Percentiles rank a stretch among this genome's conserved stretches.
phyloP scores from a whole-genome alignment of 2,797 vertebrate genomes.

The Hafferia zeledoni region DNA sequence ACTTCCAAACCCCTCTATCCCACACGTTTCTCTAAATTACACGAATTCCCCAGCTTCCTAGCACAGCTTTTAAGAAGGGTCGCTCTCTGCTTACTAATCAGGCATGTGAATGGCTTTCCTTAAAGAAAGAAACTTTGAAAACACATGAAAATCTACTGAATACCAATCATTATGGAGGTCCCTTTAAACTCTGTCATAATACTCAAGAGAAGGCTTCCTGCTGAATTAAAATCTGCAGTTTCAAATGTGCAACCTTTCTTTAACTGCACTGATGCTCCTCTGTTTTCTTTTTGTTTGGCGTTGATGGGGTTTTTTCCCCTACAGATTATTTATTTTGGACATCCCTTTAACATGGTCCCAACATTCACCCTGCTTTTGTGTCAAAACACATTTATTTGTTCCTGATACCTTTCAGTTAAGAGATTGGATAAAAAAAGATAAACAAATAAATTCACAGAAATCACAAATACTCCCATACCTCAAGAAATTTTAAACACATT shows the following conservation, averaged over 20 bases:
- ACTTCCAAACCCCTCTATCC: conserved; percentile 44
- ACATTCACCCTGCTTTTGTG: background rate
- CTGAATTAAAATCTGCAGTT: conserved; percentile 64
- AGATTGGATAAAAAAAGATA: background rate
- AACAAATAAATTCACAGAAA: background rate
- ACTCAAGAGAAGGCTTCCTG: conserved; percentile 59
- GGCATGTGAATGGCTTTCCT: conserved; percentile 65
- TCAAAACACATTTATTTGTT: background rate
- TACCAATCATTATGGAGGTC: conserved; percentile 68
- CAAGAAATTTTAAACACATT: background rate
- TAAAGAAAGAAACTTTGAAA: conserved; percentile 71
- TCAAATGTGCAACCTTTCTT: conserved; percentile 44
- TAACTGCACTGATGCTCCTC: background rate
- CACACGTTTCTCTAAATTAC: conserved; percentile 64
- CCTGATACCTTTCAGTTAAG: background rate
- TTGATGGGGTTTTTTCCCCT: background rate
- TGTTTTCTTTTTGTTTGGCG: conserved; percentile 13
- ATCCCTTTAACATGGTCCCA: background rate
- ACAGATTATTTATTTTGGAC: conserved; percentile 23
- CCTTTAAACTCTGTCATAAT: conserved; percentile 62
- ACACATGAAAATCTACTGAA: conserved; percentile 71
- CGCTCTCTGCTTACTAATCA: conserved; percentile 65
- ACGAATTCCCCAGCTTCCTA: conserved; percentile 58
- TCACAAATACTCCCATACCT: background rate
- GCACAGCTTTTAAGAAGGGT: conserved; percentile 57